A percentile compares a stretch with the other conserved stretches of the same genome.
phyloP scores from a whole-genome alignment of 2,113 vertebrate genomes.

The Pelecanoides urinatrix region DNA sequence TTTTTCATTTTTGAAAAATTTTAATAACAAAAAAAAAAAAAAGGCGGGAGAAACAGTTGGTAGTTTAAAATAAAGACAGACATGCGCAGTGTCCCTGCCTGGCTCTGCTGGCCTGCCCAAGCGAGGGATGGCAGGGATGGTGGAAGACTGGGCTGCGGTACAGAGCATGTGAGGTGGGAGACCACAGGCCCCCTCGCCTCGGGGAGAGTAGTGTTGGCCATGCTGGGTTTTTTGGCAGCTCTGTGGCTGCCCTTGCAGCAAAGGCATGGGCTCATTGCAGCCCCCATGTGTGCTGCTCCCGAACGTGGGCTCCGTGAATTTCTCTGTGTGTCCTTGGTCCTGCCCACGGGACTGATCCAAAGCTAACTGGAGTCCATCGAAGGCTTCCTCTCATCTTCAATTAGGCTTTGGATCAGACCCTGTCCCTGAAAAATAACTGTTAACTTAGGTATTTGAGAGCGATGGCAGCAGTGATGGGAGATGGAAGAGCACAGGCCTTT shows the following conservation, averaged over 20 bases:
- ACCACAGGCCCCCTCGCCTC: fast-evolving
- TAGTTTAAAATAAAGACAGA: conserved; percentile 36
- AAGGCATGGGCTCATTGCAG: fast-evolving
- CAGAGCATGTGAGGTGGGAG: neutral
- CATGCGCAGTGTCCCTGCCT: neutral
- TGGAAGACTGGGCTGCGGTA: neutral
- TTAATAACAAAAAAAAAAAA: neutral
- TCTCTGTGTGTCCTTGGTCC: neutral
- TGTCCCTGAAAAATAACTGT: neutral
- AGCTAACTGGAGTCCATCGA: neutral
- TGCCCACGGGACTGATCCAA: neutral
- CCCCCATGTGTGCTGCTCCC: neutral
- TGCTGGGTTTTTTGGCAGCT: neutral
- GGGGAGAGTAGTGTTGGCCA: neutral
- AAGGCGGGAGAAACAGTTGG: conserved; percentile 1
- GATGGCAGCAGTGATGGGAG: neutral
- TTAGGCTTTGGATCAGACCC: neutral
- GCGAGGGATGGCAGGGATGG: neutral
- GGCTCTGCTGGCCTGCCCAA: neutral
- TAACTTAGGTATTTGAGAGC: neutral
- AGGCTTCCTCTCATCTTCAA: neutral
- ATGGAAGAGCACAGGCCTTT: neutral
- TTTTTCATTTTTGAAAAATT: conserved; percentile 32
- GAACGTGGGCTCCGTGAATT: fast-evolving
- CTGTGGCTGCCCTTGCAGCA: neutral